phyloP scores from a whole-genome alignment of 2,888 invertebrate genomes.

The Limnephilus auricula region DNA sequence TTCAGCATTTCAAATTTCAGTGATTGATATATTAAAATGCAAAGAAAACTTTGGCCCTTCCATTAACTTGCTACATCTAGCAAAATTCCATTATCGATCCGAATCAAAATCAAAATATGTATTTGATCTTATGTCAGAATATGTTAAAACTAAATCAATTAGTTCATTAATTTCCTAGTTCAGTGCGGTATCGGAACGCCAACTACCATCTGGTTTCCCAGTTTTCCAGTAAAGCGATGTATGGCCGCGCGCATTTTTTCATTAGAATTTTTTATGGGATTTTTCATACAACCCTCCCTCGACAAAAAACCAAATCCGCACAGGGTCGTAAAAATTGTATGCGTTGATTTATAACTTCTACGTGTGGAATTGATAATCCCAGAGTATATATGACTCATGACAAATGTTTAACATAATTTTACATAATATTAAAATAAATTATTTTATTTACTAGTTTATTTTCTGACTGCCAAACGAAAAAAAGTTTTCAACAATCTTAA shows the following conservation, averaged over 20 bases:
- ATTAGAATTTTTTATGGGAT: conserved; percentile 21
- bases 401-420: neutral
- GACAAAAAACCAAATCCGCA: conserved; percentile 5
- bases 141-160: neutral
- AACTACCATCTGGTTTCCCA: neutral
- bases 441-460: neutral
- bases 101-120: no score
- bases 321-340: conserved; percentile 22
- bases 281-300: neutral
- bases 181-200: neutral
- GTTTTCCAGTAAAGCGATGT: neutral
- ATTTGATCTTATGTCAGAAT: no score
- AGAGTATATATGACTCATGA: neutral
- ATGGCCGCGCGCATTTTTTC: neutral
- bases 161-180: neutral
- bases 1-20: no score
- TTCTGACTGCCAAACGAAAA: no score
- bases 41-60: no score
- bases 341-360: conserved; percentile 22
- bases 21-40: no score
- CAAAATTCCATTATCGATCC: no score
- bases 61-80: no score
- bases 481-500: no score
- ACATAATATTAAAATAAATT: neutral
- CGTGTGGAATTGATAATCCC: conserved; percentile 12